These are phyloP conservation scores for Spondyliosoma cantharus DNA, from an alignment of 2,797 vertebrate species.

Conservation along the genomic window DNA sequence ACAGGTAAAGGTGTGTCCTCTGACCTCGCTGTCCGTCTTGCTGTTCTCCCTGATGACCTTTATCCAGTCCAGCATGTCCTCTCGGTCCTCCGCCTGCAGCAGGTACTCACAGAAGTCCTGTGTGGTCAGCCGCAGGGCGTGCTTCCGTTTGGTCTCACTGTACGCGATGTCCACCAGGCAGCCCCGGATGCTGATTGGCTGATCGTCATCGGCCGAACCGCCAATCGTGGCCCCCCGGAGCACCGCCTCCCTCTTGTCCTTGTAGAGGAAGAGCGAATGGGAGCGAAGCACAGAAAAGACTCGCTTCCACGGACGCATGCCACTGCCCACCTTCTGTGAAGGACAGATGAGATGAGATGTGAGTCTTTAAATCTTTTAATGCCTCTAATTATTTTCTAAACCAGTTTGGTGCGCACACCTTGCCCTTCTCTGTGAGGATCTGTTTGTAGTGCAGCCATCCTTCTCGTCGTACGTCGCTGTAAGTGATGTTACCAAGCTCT, in stretches of 20 bases:
- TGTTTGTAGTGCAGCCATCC: constrained; percentile 98
- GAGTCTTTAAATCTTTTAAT: neutral
- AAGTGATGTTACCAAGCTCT: constrained; percentile 91
- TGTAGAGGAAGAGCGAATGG: constrained; percentile 94
- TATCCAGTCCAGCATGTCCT: constrained; percentile 99
- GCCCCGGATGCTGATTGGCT: constrained; percentile 94
- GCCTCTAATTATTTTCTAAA: neutral
- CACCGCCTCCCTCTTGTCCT: constrained; percentile 95
- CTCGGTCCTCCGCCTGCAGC: constrained; percentile 97
- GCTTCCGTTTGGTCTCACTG: constrained; percentile 97
- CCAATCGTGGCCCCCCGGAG: constrained; percentile 86
- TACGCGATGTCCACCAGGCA: constrained; percentile 99
- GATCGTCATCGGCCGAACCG: constrained; percentile 90
- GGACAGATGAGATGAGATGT: neutral
- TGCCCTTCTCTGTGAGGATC: constrained; percentile 97
- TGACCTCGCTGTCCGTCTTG: constrained; percentile 97
- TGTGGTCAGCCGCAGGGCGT: constrained; percentile 95
- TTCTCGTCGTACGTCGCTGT: constrained; percentile 91
- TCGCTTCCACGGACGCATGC: constrained; percentile 96
- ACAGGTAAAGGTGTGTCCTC: constrained; percentile 49
- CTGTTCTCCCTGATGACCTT: constrained; percentile 95
- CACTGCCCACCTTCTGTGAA: constrained; percentile 93
- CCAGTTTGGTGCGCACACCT: constrained; percentile 81
- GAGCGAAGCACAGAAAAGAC: constrained; percentile 93
- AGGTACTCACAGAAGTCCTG: constrained; percentile 99